Conservation (phyloP, 2,113 vertebrate species). For the Panurus biarmicus region DNA sequence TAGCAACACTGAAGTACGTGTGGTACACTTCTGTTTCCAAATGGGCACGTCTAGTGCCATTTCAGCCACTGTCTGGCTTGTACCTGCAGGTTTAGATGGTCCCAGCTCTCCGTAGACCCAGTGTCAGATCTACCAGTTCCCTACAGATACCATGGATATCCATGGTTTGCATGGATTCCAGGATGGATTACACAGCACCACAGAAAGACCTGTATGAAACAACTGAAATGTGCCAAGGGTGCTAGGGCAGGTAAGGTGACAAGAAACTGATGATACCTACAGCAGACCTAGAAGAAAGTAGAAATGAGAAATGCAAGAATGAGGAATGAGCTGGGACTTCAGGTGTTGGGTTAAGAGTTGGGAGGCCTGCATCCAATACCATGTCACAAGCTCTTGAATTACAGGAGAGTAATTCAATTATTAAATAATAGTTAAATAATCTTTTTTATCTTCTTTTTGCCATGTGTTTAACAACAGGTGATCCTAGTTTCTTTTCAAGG, state of each 20-base stretch:
- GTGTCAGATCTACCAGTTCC: background rate
- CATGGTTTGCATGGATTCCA: background rate
- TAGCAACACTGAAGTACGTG: background rate
- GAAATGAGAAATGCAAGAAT: background rate
- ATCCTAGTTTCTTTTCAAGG: background rate
- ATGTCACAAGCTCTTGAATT: background rate
- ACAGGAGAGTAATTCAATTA: background rate
- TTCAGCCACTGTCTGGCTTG: background rate
- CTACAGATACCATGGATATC: rapidly evolving
- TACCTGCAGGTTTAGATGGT: background rate
- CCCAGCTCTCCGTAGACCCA: background rate
- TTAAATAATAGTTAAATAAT: background rate
- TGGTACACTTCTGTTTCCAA: background rate
- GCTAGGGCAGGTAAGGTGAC: background rate
- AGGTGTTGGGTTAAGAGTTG: background rate
- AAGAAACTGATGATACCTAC: background rate
- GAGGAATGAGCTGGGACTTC: background rate
- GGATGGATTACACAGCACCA: background rate
- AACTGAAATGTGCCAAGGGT: background rate
- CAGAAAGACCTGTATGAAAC: background rate
- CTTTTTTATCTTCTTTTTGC: background rate
- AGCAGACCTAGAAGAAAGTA: background rate
- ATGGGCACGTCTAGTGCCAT: background rate
- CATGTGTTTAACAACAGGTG: background rate
- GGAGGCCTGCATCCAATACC: background rate